These are phyloP conservation scores for Ceratotherium simum DNA, from an alignment of 2,113 vertebrate species.

Conservation along the genomic window DNA sequence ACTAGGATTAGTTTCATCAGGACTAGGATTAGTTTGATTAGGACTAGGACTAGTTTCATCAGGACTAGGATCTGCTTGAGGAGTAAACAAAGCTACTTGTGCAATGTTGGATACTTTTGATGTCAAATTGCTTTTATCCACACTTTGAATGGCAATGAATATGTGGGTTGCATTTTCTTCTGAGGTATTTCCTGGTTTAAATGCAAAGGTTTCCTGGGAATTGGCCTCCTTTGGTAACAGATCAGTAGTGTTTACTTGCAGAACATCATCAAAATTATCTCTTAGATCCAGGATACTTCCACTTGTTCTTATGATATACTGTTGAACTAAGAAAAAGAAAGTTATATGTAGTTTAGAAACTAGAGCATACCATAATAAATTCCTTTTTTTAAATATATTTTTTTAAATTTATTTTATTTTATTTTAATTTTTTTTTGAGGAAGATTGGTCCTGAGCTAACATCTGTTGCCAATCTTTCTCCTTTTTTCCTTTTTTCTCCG, in stretches of 20 bases:
- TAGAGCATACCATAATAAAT: not conserved
- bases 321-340: constrained; percentile 78
- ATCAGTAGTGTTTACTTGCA: constrained; percentile 72
- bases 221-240: constrained; percentile 77
- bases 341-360: not conserved
- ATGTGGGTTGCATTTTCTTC: constrained; percentile 79
- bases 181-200: constrained; percentile 64
- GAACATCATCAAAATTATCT: constrained; percentile 77
- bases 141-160: constrained; percentile 82
- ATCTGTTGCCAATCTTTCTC: too few relatives aligned
- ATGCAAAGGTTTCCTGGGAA: constrained; percentile 78
- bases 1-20: not conserved
- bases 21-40: not conserved
- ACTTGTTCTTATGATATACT: constrained; percentile 87
- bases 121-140: constrained; percentile 76
- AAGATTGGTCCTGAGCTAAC: too few relatives aligned
- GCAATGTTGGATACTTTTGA: constrained; percentile 86
- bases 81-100: constrained; percentile 76
- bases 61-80: constrained; percentile 17
- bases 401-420: too few relatives aligned
- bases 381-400: too few relatives aligned
- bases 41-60: not conserved
- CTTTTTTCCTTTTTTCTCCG: too few relatives aligned
- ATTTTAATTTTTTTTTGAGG: too few relatives aligned
- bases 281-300: constrained; percentile 76